A percentile compares a stretch with the other conserved stretches of the same genome.
phyloP scores from a whole-genome alignment of 1,140 invertebrate genomes.

The Lamellibrachia luymesi region DNA sequence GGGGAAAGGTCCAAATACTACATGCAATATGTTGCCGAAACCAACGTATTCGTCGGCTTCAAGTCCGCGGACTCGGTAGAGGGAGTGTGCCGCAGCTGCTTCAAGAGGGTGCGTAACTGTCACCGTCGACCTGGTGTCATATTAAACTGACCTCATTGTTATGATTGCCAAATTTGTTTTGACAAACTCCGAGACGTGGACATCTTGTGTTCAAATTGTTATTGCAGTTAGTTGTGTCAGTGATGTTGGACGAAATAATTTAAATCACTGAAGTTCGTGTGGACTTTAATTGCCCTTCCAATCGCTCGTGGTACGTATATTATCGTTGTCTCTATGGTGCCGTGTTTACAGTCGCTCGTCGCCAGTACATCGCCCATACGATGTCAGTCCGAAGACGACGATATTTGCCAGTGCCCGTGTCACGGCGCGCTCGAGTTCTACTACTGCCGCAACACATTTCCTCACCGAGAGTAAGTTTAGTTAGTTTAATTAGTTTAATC shows the following conservation, averaged over 20 bases:
- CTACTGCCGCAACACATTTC: not conserved
- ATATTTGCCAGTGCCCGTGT: not conserved
- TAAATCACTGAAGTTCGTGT: too few species aligned
- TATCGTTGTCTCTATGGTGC: not conserved
- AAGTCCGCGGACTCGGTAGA: slow-evolving; percentile 1
- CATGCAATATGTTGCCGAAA: not conserved
- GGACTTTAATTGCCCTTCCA: too few species aligned
- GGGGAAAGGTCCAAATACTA: not conserved
- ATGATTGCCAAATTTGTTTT: too few species aligned
- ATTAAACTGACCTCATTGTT: not conserved
- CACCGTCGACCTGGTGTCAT: not conserved
- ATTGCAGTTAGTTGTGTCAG: too few species aligned
- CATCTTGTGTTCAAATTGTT: too few species aligned
- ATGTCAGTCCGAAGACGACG: not conserved
- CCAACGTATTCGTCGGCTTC: not conserved
- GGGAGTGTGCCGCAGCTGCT: not conserved
- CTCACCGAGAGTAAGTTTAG: not conserved
- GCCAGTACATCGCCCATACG: not conserved
- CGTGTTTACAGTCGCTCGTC: not conserved
- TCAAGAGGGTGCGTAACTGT: not conserved
- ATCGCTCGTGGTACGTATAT: too few species aligned
- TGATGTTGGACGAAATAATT: too few species aligned
- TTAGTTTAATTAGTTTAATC: not conserved
- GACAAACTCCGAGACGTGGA: too few species aligned
- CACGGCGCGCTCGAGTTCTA: not conserved